Evolutionary conservation across 2,888 invertebrate genomes (phyloP).

Genomic region (Apotomis betuletana): DNA sequence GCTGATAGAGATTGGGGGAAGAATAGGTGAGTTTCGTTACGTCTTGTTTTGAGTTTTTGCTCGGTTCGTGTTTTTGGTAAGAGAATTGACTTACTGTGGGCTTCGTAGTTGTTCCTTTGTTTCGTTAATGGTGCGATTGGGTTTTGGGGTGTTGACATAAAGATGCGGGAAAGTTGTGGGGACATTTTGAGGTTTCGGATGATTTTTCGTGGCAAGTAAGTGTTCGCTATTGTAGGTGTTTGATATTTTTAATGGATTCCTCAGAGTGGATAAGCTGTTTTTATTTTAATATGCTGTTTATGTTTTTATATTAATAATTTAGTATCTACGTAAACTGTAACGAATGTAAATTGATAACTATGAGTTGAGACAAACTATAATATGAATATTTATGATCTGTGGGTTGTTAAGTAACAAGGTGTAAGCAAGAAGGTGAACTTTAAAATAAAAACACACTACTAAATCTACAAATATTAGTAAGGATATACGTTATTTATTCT

Average conservation of each 20-base stretch:
- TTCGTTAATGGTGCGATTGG: background rate
- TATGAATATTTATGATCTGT: too few species aligned
- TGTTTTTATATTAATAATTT: too few species aligned
- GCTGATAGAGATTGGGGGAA: slow-evolving; percentile 49
- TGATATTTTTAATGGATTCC: too few species aligned
- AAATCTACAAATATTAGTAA: background rate
- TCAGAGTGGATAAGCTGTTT: too few species aligned
- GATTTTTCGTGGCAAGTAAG: background rate
- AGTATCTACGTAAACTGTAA: too few species aligned
- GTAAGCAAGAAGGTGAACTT: too few species aligned
- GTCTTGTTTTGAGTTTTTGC: slow-evolving; percentile 38
- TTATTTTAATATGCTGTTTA: too few species aligned
- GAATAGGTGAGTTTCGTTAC: slow-evolving; percentile 38
- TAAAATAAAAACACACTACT: too few species aligned
- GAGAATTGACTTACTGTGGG: background rate
- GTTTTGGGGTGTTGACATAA: background rate
- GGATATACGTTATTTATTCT: background rate
- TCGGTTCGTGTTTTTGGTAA: slow-evolving; percentile 7
- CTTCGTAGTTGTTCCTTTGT: background rate
- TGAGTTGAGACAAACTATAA: too few species aligned
- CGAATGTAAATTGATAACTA: too few species aligned
- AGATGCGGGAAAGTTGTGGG: background rate
- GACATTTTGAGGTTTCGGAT: background rate
- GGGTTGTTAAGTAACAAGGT: too few species aligned
- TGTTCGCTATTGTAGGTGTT: too few species aligned